These are phyloP conservation scores for Cyclopterus lumpus DNA, from an alignment of 2,797 vertebrate genomes.

Conservation along the genomic window DNA sequence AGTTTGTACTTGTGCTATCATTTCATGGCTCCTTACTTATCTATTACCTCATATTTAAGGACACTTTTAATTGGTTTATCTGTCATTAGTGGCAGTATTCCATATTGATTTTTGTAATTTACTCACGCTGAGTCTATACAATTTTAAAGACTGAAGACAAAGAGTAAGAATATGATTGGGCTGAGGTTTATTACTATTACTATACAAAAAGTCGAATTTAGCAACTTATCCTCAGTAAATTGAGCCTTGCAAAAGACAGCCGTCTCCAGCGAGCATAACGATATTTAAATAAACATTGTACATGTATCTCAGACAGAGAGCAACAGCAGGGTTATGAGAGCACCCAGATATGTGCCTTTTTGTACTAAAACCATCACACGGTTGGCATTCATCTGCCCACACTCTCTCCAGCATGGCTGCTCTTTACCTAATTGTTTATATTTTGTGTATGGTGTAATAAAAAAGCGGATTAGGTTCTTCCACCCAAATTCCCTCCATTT, in stretches of 20 bases:
- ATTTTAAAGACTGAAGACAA: not conserved
- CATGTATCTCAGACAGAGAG: not conserved
- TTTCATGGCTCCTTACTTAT: not conserved
- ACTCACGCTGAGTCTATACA: not conserved
- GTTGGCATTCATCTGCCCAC: too few species aligned
- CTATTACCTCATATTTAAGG: not conserved
- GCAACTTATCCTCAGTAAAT: slow-evolving; percentile 22
- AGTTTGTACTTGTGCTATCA: not conserved
- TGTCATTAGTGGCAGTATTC: not conserved
- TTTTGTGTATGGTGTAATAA: too few species aligned
- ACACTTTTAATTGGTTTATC: not conserved
- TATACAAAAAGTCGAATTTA: slow-evolving; percentile 2
- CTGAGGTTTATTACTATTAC: not conserved
- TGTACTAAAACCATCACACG: not conserved
- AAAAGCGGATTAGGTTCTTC: too few species aligned
- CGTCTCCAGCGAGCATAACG: slow-evolving; percentile 16
- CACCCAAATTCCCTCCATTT: too few species aligned
- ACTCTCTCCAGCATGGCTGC: too few species aligned
- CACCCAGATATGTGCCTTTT: not conserved
- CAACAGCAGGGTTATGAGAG: slow-evolving; percentile 3
- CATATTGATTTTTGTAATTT: not conserved
- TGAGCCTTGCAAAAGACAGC: slow-evolving; percentile 11
- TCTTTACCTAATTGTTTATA: too few species aligned
- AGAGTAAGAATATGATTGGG: not conserved
- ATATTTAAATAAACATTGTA: slow-evolving; percentile 13